Conservation (phyloP, 2,888 invertebrate species). For the Dryobota labecula region DNA sequence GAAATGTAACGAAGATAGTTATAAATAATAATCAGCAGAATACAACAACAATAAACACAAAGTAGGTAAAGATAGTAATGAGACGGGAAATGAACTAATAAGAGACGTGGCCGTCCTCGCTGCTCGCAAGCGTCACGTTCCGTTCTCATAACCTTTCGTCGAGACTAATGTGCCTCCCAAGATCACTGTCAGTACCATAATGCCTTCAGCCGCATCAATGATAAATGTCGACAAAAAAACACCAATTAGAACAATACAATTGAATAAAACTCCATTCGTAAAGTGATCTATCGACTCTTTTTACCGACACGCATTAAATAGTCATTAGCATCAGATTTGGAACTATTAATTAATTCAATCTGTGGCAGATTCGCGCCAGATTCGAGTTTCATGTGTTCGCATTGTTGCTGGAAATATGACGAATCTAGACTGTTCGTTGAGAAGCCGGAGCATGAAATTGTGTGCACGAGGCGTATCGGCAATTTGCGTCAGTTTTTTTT, state of each 20-base stretch:
- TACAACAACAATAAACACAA: slow-evolving; percentile 31
- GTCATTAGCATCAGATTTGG: slow-evolving; percentile 78
- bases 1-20: slow-evolving; percentile 21
- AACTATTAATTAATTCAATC: slow-evolving; percentile 80
- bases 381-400: slow-evolving; percentile 66
- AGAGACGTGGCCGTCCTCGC: slow-evolving; percentile 45
- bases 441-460: slow-evolving; percentile 89
- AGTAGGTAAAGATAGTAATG: slow-evolving; percentile 33
- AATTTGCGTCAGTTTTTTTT: slow-evolving; percentile 90
- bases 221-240: slow-evolving; percentile 78
- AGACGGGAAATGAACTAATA: slow-evolving; percentile 55
- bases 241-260: slow-evolving; percentile 82
- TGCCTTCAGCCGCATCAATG: slow-evolving; percentile 70
- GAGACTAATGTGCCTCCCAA: slow-evolving; percentile 73
- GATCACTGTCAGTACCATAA: slow-evolving; percentile 77
- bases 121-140: slow-evolving; percentile 42
- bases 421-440: slow-evolving; percentile 86
- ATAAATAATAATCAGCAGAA: slow-evolving; percentile 35
- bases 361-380: slow-evolving; percentile 69
- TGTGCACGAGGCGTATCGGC: slow-evolving; percentile 90
- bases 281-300: slow-evolving; percentile 70
- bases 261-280: slow-evolving; percentile 73
- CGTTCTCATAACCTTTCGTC: slow-evolving; percentile 75
- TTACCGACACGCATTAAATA: slow-evolving; percentile 77
- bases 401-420: slow-evolving; percentile 84